Evolutionary conservation across 2,888 invertebrate species (phyloP).

Genomic region (Selenia dentaria): DNA sequence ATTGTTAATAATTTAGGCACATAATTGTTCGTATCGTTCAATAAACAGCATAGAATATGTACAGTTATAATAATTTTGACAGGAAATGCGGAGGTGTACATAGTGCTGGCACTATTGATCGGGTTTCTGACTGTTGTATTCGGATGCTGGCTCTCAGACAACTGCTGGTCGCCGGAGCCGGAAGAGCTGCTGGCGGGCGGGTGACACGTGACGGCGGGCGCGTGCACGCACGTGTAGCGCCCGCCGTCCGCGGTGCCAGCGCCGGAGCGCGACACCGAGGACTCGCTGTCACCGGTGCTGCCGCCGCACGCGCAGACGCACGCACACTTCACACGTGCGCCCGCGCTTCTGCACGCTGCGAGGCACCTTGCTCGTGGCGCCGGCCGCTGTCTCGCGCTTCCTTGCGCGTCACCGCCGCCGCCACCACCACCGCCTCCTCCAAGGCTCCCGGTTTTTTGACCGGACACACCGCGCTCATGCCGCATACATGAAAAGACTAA

Average conservation of each 20-base stretch:
- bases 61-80: too few species aligned
- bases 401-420: constrained; percentile 54
- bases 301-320: constrained; percentile 52
- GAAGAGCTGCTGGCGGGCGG: constrained; percentile 87
- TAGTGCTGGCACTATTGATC: constrained; percentile 89
- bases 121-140: constrained; percentile 90
- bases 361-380: constrained; percentile 54
- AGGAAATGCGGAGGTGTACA: constrained; percentile 91
- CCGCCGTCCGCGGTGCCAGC: constrained; percentile 72
- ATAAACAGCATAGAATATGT: too few species aligned
- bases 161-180: constrained; percentile 91
- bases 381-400: constrained; percentile 63
- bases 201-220: constrained; percentile 88
- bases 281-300: constrained; percentile 72
- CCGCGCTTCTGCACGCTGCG: constrained; percentile 55
- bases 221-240: constrained; percentile 84
- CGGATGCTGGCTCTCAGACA: constrained; percentile 91
- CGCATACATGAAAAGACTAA: constrained; percentile 72
- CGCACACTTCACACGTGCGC: constrained; percentile 71
- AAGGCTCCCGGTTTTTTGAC: constrained; percentile 64
- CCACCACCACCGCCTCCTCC: constrained; percentile 46
- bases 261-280: constrained; percentile 64
- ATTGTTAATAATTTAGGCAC: too few species aligned
- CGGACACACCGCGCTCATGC: constrained; percentile 60
- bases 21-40: too few species aligned